A percentile compares a stretch with the other conserved stretches of the same genome.
These are phyloP conservation scores for Paramuricea clavata DNA, from an alignment of 92 coral and sea anemone species.

Conservation along the genomic window DNA sequence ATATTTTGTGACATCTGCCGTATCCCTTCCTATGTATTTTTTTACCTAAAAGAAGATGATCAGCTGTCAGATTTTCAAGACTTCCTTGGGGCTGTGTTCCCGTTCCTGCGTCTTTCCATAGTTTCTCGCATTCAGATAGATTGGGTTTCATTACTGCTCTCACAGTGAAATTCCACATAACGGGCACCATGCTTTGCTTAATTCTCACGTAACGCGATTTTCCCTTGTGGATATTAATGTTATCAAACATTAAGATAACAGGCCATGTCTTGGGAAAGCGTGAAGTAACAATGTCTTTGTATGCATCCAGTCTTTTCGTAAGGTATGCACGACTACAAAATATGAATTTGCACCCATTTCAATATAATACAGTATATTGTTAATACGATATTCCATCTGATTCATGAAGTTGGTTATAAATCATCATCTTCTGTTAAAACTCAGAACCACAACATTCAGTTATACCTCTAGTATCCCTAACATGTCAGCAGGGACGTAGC, in stretches of 20 bases:
- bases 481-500: too few species aligned
- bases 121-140: conserved; percentile 26
- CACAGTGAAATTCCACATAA: conserved; percentile 43
- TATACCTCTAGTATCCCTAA: too few species aligned
- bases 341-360: background rate
- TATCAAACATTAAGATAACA: conserved; percentile 49
- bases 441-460: background rate
- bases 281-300: conserved; percentile 23
- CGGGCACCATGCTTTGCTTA: conserved; percentile 44
- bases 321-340: conserved; percentile 50
- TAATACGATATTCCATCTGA: too few species aligned
- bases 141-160: too few species aligned
- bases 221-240: too few species aligned
- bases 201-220: conserved; percentile 40
- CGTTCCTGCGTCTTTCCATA: conserved; percentile 37
- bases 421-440: too few species aligned
- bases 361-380: background rate
- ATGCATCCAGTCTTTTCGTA: conserved; percentile 41
- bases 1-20: background rate
- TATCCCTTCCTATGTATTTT: background rate
- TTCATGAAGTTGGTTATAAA: too few species aligned
- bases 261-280: conserved; percentile 42
- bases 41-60: background rate
- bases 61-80: background rate
- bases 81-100: conserved; percentile 38